These are phyloP conservation scores for Drosophila serrata DNA, from an alignment of 1,140 invertebrate species.

Conservation along the genomic window DNA sequence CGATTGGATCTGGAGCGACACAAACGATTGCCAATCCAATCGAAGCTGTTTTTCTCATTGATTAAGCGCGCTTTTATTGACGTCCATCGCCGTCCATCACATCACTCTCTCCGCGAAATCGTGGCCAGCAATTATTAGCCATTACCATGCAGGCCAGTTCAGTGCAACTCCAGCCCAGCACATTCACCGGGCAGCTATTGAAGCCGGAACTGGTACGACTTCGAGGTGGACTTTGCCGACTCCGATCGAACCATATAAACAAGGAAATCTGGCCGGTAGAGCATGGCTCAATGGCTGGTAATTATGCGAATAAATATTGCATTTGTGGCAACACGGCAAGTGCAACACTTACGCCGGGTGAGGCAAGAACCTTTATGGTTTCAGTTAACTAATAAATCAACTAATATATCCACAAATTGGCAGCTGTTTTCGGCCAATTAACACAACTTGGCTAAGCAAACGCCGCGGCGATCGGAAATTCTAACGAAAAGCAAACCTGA, in stretches of 20 bases:
- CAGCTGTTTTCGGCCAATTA: slow-evolving; percentile 54
- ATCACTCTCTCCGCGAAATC: slow-evolving; percentile 60
- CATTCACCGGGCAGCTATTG: slow-evolving; percentile 46
- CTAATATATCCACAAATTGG: slow-evolving; percentile 14
- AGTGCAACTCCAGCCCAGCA: slow-evolving; percentile 32
- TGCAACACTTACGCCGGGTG: slow-evolving; percentile 50
- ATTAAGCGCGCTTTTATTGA: slow-evolving; percentile 74
- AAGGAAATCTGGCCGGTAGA: slow-evolving; percentile 52
- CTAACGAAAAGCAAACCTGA: slow-evolving; percentile 40
- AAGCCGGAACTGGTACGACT: slow-evolving; percentile 64
- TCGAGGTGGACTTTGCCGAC: slow-evolving; percentile 22
- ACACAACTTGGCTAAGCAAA: slow-evolving; percentile 18
- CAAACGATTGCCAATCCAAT: slow-evolving; percentile 47
- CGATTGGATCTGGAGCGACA: slow-evolving; percentile 31
- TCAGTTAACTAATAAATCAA: slow-evolving; percentile 12
- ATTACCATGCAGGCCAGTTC: slow-evolving; percentile 67
- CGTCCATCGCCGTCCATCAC: slow-evolving; percentile 33
- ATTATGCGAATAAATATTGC: slow-evolving; percentile 68
- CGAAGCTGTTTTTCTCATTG: slow-evolving; percentile 65
- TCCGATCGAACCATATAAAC: slow-evolving; percentile 29
- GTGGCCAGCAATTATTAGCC: slow-evolving; percentile 79
- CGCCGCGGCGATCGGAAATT: slow-evolving; percentile 37
- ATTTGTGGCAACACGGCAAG: slow-evolving; percentile 58
- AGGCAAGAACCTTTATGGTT: slow-evolving; percentile 41
- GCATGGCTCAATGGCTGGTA: slow-evolving; percentile 68